A percentile compares a stretch with the other conserved stretches of the same genome.
Evolutionary conservation across 2,888 invertebrate species (phyloP).

Genomic region (Eristalis tenax): DNA sequence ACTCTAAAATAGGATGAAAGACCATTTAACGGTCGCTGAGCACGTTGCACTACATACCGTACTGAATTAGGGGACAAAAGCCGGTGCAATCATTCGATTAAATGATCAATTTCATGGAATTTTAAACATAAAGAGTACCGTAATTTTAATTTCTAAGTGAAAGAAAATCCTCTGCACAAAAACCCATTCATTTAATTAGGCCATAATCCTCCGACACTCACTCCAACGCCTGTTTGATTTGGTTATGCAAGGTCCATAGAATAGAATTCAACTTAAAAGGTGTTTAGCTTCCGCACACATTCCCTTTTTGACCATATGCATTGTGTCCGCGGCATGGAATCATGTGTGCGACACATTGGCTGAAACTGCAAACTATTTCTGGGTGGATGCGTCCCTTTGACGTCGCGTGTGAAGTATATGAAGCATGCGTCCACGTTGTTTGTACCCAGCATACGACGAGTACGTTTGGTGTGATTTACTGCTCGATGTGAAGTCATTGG

Average conservation of each 20-base stretch:
- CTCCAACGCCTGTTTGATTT: not conserved
- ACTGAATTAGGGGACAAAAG: constrained; percentile 2
- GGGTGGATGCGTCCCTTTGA: constrained; percentile 50
- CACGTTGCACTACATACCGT: constrained; percentile 1
- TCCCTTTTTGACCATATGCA: constrained; percentile 18
- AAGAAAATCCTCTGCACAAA: constrained; percentile 5
- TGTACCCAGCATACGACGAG: constrained; percentile 3
- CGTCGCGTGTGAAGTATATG: constrained; percentile 36
- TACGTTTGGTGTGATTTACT: constrained; percentile 44
- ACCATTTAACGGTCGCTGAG: constrained; percentile 33
- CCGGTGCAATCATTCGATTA: constrained; percentile 39
- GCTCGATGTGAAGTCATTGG: constrained; percentile 64
- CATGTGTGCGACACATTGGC: not conserved
- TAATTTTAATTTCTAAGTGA: constrained; percentile 12
- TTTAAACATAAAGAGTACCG: constrained; percentile 34
- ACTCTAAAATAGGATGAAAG: not conserved
- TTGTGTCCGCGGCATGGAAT: not conserved
- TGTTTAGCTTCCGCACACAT: constrained; percentile 38
- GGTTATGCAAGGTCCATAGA: constrained; percentile 33
- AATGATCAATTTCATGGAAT: constrained; percentile 47
- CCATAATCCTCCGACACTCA: not conserved
- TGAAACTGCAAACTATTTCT: constrained; percentile 28
- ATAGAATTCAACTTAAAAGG: constrained; percentile 1
- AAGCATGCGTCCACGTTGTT: not conserved
- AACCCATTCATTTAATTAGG: constrained; percentile 16